A percentile compares a stretch with the other conserved stretches of the same genome.
These are phyloP conservation scores for Troides aeacus DNA, from an alignment of 2,888 invertebrate genomes.

Conservation along the genomic window DNA sequence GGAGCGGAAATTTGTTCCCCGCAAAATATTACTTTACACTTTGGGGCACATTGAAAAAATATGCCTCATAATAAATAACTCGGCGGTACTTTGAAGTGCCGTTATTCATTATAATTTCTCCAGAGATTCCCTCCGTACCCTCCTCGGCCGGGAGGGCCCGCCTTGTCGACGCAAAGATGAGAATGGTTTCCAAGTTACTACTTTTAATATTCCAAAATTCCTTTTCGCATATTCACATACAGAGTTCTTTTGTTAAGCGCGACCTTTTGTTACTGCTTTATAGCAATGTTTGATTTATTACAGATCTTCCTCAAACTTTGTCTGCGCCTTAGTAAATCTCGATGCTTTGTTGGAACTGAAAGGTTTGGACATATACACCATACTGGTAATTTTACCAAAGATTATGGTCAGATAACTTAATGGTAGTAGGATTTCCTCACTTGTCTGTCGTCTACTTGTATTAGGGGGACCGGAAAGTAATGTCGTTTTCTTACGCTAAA, in stretches of 20 bases:
- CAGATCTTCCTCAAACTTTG: neutral
- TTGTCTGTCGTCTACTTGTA: too few species aligned
- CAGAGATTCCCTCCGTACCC: neutral
- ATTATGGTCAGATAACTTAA: too few species aligned
- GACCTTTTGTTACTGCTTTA: neutral
- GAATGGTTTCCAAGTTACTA: neutral
- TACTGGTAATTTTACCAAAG: too few species aligned
- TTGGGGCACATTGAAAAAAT: neutral
- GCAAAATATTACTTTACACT: constrained; percentile 1
- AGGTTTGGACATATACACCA: too few species aligned
- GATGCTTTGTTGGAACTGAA: neutral
- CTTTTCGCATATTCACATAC: neutral
- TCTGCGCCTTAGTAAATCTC: neutral
- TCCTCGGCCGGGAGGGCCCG: constrained; percentile 4
- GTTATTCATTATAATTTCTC: constrained; percentile 21
- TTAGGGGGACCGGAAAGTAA: too few species aligned
- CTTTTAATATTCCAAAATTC: constrained; percentile 12
- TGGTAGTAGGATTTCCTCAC: too few species aligned
- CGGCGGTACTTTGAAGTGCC: constrained; percentile 5
- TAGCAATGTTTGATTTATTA: neutral
- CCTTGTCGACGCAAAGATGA: constrained; percentile 6
- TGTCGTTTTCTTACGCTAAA: too few species aligned
- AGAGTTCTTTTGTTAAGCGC: neutral
- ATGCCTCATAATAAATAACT: neutral
- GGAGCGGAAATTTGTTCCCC: neutral